Conservation (phyloP, 2,888 invertebrate genomes). For the Reticulitermes lucifugus region DNA sequence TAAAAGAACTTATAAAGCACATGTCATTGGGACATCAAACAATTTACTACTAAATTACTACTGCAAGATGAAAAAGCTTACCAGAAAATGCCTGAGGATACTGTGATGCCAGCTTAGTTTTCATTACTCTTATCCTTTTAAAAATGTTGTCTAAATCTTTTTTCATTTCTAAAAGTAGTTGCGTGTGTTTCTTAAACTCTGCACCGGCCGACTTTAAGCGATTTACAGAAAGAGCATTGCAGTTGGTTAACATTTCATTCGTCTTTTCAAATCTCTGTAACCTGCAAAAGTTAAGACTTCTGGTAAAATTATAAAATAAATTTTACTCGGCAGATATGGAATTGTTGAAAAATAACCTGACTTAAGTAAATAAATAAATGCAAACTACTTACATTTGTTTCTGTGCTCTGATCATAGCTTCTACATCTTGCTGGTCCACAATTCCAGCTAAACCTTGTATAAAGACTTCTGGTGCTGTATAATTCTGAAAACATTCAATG, state of each 20-base stretch:
- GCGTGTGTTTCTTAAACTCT: constrained; percentile 93
- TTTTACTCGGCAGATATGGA: background rate
- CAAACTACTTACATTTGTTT: constrained; percentile 83
- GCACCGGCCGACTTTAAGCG: constrained; percentile 86
- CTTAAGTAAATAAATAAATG: constrained; percentile 9
- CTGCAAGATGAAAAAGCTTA: background rate
- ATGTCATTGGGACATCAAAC: too few relatives aligned
- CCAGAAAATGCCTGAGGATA: constrained; percentile 62
- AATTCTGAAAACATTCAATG: constrained; percentile 91
- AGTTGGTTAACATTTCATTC: constrained; percentile 98
- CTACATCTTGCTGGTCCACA: constrained; percentile 91
- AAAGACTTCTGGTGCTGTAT: constrained; percentile 91
- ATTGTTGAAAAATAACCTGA: background rate
- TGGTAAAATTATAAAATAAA: background rate
- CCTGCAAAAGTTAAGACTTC: constrained; percentile 68
- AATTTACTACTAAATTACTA: too few relatives aligned
- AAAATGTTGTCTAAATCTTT: constrained; percentile 96
- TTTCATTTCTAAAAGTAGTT: constrained; percentile 88
- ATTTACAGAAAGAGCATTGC: constrained; percentile 92
- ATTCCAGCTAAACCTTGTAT: constrained; percentile 93
- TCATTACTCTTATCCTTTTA: constrained; percentile 87
- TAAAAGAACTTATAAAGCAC: too few relatives aligned
- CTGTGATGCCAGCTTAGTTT: constrained; percentile 73
- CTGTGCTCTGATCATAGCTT: constrained; percentile 89
- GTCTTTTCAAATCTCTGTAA: constrained; percentile 97